These are phyloP conservation scores for Sorex araneus DNA, from an alignment of 2,113 vertebrate genomes.

Conservation along the genomic window DNA sequence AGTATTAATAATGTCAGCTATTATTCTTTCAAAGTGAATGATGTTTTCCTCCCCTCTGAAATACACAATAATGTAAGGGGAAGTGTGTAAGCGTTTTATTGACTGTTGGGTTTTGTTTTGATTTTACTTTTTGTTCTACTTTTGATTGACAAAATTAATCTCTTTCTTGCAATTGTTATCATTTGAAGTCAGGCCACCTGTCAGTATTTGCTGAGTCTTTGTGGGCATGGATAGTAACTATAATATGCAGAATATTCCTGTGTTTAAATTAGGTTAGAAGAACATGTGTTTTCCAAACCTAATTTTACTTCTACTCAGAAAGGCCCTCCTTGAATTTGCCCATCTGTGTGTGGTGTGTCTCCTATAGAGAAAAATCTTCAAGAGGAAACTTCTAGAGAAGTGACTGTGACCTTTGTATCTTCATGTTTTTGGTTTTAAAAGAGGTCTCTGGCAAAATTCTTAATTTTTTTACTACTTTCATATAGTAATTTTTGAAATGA, in stretches of 20 bases:
- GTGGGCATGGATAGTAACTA: constrained; percentile 38
- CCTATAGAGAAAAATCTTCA: neutral
- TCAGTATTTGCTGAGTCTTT: constrained; percentile 50
- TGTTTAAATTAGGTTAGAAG: constrained; percentile 36
- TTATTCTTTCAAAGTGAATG: neutral
- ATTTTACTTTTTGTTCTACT: neutral
- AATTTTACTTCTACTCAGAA: neutral
- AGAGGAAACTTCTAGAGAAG: neutral
- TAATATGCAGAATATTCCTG: constrained; percentile 37
- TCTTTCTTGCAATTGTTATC: neutral
- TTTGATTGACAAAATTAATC: constrained; percentile 48
- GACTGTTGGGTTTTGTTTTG: neutral
- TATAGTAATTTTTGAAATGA: constrained; percentile 2
- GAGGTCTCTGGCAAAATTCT: constrained; percentile 54
- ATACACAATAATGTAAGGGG: constrained; percentile 1
- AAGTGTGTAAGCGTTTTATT: neutral
- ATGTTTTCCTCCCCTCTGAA: neutral
- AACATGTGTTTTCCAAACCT: neutral
- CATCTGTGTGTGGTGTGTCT: neutral
- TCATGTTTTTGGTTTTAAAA: neutral
- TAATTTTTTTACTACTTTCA: constrained; percentile 2
- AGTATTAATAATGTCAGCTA: neutral
- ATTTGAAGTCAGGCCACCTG: constrained; percentile 11
- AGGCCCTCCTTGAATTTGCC: neutral
- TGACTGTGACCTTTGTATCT: neutral